A percentile compares a stretch with the other conserved stretches of the same genome.
These are phyloP conservation scores for Hydrozoanthus tunicans DNA, from an alignment of 64 coral and sea anemone genomes.

Conservation along the genomic window DNA sequence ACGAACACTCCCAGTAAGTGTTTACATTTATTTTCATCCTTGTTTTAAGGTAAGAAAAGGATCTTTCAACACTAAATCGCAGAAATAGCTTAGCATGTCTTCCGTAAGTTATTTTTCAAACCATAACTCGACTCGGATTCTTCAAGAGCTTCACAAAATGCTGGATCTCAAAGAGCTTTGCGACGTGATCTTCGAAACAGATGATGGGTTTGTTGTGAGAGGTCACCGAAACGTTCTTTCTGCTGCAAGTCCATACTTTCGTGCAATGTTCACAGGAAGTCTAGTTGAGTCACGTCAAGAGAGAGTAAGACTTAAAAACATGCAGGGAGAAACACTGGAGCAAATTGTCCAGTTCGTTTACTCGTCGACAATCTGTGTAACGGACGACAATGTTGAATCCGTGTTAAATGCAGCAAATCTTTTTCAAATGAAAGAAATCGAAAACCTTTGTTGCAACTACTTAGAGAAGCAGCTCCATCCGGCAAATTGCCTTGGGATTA, in stretches of 20 bases:
- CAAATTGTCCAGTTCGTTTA: conserved; percentile 82
- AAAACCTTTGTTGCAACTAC: conserved; percentile 86
- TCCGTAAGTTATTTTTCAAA: conserved; percentile 77
- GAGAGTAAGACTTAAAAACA: conserved; percentile 54
- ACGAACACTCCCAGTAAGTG: conserved; percentile 1
- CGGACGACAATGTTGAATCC: conserved; percentile 79
- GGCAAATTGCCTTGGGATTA: conserved; percentile 85
- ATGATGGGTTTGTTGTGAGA: conserved; percentile 62
- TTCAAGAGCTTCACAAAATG: conserved; percentile 81
- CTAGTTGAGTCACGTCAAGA: conserved; percentile 74
- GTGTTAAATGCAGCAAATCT: conserved; percentile 76
- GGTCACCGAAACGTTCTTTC: conserved; percentile 90
- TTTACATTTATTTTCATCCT: neutral
- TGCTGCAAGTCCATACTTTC: conserved; percentile 86
- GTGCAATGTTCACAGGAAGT: conserved; percentile 91
- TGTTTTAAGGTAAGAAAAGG: neutral
- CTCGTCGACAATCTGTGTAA: conserved; percentile 66
- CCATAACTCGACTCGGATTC: conserved; percentile 62
- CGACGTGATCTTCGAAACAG: conserved; percentile 84
- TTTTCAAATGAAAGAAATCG: conserved; percentile 84
- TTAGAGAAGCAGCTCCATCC: conserved; percentile 88
- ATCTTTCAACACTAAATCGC: neutral
- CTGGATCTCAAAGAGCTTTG: conserved; percentile 75
- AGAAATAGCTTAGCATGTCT: conserved; percentile 64
- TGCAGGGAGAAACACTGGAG: conserved; percentile 68